Percentiles rank a stretch among this genome's conserved stretches.
Conservation (phyloP, 2,113 vertebrate genomes). For the Tragelaphus scriptus region DNA sequence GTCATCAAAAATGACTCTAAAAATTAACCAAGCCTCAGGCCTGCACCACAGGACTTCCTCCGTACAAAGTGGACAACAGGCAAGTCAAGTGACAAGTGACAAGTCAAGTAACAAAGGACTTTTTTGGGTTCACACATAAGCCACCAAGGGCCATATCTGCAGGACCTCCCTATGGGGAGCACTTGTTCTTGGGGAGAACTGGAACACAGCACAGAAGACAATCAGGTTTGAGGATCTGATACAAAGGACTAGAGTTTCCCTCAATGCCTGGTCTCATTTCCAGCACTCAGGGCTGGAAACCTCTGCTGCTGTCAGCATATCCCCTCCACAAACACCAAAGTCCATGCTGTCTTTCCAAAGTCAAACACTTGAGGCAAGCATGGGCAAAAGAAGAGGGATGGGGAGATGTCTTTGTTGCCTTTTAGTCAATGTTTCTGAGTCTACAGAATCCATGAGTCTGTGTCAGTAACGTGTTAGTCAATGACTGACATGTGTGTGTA, state of each 20-base stretch:
- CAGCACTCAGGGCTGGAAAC: neutral
- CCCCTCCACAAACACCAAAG: neutral
- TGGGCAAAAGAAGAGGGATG: neutral
- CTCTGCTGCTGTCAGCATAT: neutral
- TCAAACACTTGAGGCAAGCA: neutral
- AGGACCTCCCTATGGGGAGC: neutral
- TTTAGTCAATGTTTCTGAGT: neutral
- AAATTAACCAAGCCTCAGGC: conserved; percentile 81
- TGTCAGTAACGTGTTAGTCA: neutral
- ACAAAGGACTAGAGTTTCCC: neutral
- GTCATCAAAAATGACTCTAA: conserved; percentile 33
- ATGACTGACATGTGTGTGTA: neutral
- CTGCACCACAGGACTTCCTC: conserved; percentile 78
- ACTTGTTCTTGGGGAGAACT: neutral
- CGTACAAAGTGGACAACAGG: neutral
- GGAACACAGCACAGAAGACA: neutral
- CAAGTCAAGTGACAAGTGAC: conserved; percentile 66
- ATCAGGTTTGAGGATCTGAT: neutral
- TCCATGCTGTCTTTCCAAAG: neutral
- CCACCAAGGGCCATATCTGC: neutral
- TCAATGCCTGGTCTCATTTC: no score
- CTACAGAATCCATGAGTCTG: neutral
- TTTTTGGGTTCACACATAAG: neutral
- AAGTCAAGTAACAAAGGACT: conserved; percentile 43
- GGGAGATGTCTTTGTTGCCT: neutral